Conservation (phyloP, 2,888 invertebrate species). For the Lycaena phlaeas region DNA sequence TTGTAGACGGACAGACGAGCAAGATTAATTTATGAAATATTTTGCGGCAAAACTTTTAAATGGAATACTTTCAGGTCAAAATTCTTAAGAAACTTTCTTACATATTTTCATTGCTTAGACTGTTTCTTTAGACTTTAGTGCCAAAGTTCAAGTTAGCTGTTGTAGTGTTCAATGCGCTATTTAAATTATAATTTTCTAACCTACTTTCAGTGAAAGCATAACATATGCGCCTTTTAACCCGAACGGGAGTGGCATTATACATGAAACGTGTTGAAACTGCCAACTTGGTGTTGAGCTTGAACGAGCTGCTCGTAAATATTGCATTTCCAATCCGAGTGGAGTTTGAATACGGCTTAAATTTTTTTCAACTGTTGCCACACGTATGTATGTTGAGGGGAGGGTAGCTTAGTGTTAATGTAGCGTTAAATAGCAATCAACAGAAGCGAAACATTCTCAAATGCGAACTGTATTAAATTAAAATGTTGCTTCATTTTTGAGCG, state of each 20-base stretch:
- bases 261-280: constrained; percentile 13
- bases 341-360: constrained; percentile 4
- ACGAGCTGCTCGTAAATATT: constrained; percentile 13
- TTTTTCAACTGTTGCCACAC: too few relatives aligned
- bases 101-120: not conserved
- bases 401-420: too few relatives aligned
- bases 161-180: constrained; percentile 6
- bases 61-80: too few relatives aligned
- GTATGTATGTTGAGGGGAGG: too few relatives aligned
- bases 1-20: too few relatives aligned
- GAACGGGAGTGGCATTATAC: constrained; percentile 10
- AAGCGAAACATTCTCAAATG: too few relatives aligned
- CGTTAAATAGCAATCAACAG: too few relatives aligned
- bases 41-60: too few relatives aligned
- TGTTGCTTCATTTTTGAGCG: too few relatives aligned
- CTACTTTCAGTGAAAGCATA: constrained; percentile 14
- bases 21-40: too few relatives aligned
- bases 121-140: not conserved
- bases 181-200: constrained; percentile 13
- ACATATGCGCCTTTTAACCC: constrained; percentile 13
- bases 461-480: too few relatives aligned
- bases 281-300: constrained; percentile 9
- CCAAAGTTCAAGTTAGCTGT: not conserved
- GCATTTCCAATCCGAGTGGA: constrained; percentile 12
- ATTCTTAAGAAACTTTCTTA: not conserved